A percentile compares a stretch with the other conserved stretches of the same genome.
Evolutionary conservation across 2,797 vertebrate genomes (phyloP).

Genomic region (Staurois parvus): DNA sequence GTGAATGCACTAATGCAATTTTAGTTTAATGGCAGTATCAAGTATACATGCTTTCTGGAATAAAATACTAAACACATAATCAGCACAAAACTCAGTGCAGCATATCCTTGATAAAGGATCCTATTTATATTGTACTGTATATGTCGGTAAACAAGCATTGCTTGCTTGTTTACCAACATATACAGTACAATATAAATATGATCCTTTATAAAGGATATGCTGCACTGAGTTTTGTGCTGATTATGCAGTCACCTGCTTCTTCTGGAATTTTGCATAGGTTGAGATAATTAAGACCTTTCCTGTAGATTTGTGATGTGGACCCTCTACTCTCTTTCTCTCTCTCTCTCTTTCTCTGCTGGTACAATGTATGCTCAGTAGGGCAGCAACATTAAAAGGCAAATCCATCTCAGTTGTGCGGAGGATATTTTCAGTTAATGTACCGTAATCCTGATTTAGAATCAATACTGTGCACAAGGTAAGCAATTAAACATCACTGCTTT

Average conservation of each 20-base stretch:
- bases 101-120: not conserved
- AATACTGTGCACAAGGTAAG: constrained; percentile 55
- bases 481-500: constrained; percentile 44
- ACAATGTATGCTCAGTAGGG: constrained; percentile 51
- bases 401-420: constrained; percentile 36
- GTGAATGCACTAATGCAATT: not conserved
- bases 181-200: not conserved
- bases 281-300: not conserved
- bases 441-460: constrained; percentile 61
- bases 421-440: constrained; percentile 58
- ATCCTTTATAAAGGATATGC: not conserved
- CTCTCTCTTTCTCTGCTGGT: constrained; percentile 13
- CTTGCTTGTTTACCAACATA: not conserved
- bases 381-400: constrained; percentile 54
- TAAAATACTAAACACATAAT: not conserved
- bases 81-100: not conserved
- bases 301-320: constrained; percentile 18
- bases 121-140: not conserved
- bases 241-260: not conserved
- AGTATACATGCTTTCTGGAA: not conserved
- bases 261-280: constrained; percentile 15
- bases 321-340: not conserved
- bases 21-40: not conserved
- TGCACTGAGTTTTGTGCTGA: not conserved
- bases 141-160: not conserved